Base-by-base conservation (phyloP, 2,797 vertebrate genomes). In the Sciurus vulgaris region DNA sequence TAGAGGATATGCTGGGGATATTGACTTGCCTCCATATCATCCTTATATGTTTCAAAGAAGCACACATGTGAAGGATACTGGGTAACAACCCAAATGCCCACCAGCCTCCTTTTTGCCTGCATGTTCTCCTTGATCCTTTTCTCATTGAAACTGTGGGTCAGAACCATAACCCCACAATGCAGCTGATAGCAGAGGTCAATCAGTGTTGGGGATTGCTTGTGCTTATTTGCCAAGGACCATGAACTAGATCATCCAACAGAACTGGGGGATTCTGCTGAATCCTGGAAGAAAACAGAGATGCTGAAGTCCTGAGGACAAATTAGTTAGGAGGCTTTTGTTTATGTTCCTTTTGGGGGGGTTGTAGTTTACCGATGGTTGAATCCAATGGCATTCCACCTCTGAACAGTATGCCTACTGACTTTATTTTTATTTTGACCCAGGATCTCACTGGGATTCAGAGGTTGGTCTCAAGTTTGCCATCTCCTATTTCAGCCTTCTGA, bases 161-260 rank as follows among this genome's bases (percentile, higher is more conserved):
- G 26, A 47, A 47, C 9, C 44, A 47, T 9, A 47, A 47, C 44
- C 44, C 44, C 44, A 47, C 9, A 9, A 7, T 5, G 97, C 97
- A 10, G 28, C 44, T 47, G 5, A 9, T 47, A 47, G 44, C 44
- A 47, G 9, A 47, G 44, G 44, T 7, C 44, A 47, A 47, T 47
- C 44, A 47, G 44, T 7, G 44, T 9, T 47, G 9, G 44, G 44
- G 44, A 7, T 47, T 47, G 44, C 44, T 47, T 47, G 9, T 47
- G 44, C 44, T 47, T 47, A 47, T 47, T 38, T 38, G 38, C 38
- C 38, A 38, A 38, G 38, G 74, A 17, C 81, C 70, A 59, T 97
- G 70, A 8, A 96, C 69, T 6, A 96, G 96, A 54, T 97, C 97
- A 9, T 96, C 92, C 67, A 93, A 65, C 2, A 93, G 85, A 65